Evolutionary conservation across 2,113 vertebrate species (phyloP), one percentile per base, ranked within the genome.

Genomic region (Lycaon pictus): DNA sequence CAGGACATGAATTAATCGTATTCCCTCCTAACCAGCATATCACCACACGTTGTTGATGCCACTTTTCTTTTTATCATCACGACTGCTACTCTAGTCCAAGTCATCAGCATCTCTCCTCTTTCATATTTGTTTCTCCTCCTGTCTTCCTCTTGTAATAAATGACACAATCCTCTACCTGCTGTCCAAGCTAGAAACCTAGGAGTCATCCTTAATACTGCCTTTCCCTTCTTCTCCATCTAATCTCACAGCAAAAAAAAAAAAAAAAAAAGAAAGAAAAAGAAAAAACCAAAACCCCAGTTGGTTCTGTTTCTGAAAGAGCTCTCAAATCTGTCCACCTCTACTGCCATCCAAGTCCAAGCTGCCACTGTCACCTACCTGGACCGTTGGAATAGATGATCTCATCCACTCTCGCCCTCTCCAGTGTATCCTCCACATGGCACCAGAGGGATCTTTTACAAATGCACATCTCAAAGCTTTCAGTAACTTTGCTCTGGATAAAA

Each of bases 221-320:
- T 88, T 71, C 27, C 35, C 77, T 97, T 81, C 7, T 86, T 87
- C 13, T 11, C 60, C 55, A 25, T 84, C 27, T 88, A 74, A 71
- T 92, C 22, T 86, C 5, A 91, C 53, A 82, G 20, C 60, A 81
- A 63, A 89, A 43, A 43, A 43, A 43, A 43, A 43, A 43, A 43
- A 43, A 43, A 1, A 43, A 43, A 43, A 5, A 43, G 4, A 43
- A 43, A 43, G 37, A 43, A 43, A 43, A 4, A 43, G 43, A 5
- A 43, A 43, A 43, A 43, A 43, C 6, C 43, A 6, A 43, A 43
- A 43, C 43, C 74, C 20, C 10, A 86, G 0, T 95, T 82, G 22
- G 53, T 95, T 96, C 58, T 80, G 6, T 81, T 51, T 95, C 77
- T 84, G n/a, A 88, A 93, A 80, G 29, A 93, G 16, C 53, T 85